Base-by-base conservation (phyloP, 2,797 vertebrate species). In the Sarcoramphus papa region DNA sequence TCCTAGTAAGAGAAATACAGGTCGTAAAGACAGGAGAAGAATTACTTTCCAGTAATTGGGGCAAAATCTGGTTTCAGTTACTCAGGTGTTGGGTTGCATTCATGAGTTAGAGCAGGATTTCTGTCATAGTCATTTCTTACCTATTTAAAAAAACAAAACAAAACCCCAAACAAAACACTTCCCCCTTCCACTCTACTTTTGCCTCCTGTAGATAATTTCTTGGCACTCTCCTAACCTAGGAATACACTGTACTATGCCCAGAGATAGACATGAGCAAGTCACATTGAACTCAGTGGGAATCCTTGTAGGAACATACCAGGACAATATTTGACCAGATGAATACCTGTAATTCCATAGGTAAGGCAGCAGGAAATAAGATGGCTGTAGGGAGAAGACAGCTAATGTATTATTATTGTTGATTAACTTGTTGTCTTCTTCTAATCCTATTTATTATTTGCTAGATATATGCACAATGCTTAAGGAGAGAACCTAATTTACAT, bases 31-130 rank as follows among this genome's bases (percentile, higher is more conserved):
- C 82, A 93, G 86, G 63, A 86, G 87, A 93, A 94, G 87, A 96
- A 95, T 96, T 91, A 70, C 91, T 94, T 96, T 93, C 91, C 69
- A 88, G 93, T 95, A 97, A 96, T 95, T 91, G 92, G 94, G 84
- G 73, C 88, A 96, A 95, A 96, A 95, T 96, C 96, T 96, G 94
- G 65, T 97, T 91, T 95, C 62, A 97, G 91, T 97, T 96, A 96
- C 78, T 92, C 93, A 97, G 93, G 95, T 96, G 94, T 96, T 96
- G 62, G 91, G 76, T 96, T 97, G 94, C 93, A 95, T 90, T 92
- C 69, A 56, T 65, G 87, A 92, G 79, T 70, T 91, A 88, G 69
- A 84, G 70, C 82, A 90, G 91, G 76, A 91, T 96, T 96, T 97
- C 91, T 96, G 90, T 95, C 91, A 85, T 73, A 95, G 94, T 90